phyloP scores from a whole-genome alignment of 2,888 invertebrate species.

The Lochmaea capreae region DNA sequence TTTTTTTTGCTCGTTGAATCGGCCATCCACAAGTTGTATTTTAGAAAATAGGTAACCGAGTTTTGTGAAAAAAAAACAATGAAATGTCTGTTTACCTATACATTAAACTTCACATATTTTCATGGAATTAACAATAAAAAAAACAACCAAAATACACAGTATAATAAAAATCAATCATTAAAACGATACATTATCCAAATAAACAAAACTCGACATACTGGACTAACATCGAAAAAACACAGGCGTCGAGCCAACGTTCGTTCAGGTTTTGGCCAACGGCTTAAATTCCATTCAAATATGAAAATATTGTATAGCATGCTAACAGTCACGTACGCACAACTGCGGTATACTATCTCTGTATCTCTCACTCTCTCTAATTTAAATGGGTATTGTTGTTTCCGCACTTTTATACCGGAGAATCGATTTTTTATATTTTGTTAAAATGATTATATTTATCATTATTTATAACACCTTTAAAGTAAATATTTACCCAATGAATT shows the following conservation, averaged over 20 bases:
- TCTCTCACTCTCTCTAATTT: not conserved
- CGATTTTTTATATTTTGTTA: not conserved
- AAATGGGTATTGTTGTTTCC: not conserved
- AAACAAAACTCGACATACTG: not conserved
- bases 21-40: too few relatives aligned
- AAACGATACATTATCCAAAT: not conserved
- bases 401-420: not conserved
- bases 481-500: not conserved
- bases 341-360: constrained; percentile 21
- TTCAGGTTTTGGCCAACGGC: constrained; percentile 6
- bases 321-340: constrained; percentile 65
- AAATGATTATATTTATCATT: not conserved
- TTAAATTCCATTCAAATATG: constrained; percentile 19
- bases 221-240: not conserved
- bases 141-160: too few relatives aligned
- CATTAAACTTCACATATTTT: too few relatives aligned
- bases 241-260: constrained; percentile 2
- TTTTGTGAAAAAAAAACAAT: too few relatives aligned
- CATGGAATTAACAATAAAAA: too few relatives aligned
- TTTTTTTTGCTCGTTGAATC: too few relatives aligned
- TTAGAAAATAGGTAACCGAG: too few relatives aligned
- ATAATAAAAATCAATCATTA: too few relatives aligned
- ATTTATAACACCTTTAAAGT: not conserved
- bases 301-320: constrained; percentile 56
- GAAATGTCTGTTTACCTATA: too few relatives aligned